Conservation (phyloP, 1,140 invertebrate genomes). For the Papilio xuthus region DNA sequence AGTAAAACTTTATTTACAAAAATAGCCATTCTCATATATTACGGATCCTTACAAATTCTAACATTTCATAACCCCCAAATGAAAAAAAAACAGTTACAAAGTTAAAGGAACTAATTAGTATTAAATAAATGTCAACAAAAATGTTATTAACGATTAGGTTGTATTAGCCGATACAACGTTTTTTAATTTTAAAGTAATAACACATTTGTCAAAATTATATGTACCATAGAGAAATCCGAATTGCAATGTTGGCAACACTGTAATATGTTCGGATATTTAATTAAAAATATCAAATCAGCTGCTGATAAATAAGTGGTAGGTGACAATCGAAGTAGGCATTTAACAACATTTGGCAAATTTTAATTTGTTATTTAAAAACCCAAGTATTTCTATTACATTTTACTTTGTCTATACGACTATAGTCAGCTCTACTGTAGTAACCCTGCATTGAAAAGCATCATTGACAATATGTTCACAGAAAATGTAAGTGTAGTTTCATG, state of each 20-base stretch:
- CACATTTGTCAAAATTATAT: not conserved
- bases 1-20: conserved; percentile 80
- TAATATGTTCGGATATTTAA: not conserved
- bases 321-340: conserved; percentile 1
- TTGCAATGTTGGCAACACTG: conserved; percentile 6
- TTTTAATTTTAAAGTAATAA: not conserved
- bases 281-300: not conserved
- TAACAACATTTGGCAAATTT: conserved; percentile 12
- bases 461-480: conserved; percentile 33
- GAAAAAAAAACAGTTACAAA: conserved; percentile 51
- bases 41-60: conserved; percentile 65
- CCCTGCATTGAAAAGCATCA: conserved; percentile 23
- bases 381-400: not conserved
- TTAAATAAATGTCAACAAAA: conserved; percentile 45
- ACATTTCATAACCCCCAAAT: conserved; percentile 55
- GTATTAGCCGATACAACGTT: conserved; percentile 9
- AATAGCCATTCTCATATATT: conserved; percentile 75
- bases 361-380: not conserved
- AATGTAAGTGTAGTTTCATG: not conserved
- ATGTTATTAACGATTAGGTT: conserved; percentile 39
- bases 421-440: conserved; percentile 27
- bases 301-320: not conserved
- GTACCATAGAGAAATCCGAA: conserved; percentile 3
- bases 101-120: conserved; percentile 70
- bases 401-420: not conserved